Base-by-base conservation (phyloP, 2,888 invertebrate species). In the Cyaniris semiargus region DNA sequence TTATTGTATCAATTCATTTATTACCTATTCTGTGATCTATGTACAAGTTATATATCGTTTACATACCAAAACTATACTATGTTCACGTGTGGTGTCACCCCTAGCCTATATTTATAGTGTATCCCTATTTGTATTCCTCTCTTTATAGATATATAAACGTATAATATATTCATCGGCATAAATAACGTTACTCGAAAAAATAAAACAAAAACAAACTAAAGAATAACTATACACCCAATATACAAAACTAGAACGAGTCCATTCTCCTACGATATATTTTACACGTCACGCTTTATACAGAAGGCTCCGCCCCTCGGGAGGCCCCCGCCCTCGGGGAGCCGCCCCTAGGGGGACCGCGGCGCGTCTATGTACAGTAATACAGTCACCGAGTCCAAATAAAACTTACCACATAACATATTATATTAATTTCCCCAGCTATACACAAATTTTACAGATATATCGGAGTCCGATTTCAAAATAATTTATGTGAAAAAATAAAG, bases 101-200 rank as follows among this genome's bases (percentile, higher is more conserved):
- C 92, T 93, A 93, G 84, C 81, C 93, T 93, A 94, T 94, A 94
- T 94, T 89, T 93, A 94, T 94, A 94, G 88, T 88, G 90, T 92
- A 90, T 90, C 89, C 91, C 90, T 92, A 93, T 93, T 93, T 94
- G 93, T 93, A 93, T 93, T 91, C 91, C 89, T 91, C 89, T 92
- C 88, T 90, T 88, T 81, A 85, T 83, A 88, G 86, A 88, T 86
- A 88, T 88, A 90, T 91, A 91, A 89, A 89, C 87, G 87, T 91
- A 89, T 90, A 90, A 81, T 89, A 91, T 91, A 91, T 89, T 90
- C 90, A 91, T 90, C 89, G 85, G 92, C 93, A 94, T 94, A 94
- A 94, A 94, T 94, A 93, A 91, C 87, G 91, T 90, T 93, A 90
- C 87, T 90, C 88, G 86, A 88, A 88, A 89, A 91, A 87, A 90